Conservation (phyloP, 2,797 vertebrate genomes). For the Allobates femoralis region DNA sequence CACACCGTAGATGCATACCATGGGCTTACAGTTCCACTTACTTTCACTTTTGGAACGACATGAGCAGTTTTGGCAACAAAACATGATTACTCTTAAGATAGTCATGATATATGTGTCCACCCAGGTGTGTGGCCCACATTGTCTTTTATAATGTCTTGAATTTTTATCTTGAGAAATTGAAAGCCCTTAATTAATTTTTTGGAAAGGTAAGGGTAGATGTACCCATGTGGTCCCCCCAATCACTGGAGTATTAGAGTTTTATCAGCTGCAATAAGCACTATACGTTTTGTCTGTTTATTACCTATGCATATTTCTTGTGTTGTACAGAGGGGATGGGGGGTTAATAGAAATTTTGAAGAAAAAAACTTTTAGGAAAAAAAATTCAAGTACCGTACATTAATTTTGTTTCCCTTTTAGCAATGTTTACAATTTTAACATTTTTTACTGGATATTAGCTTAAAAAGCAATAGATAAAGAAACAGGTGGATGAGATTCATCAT, state of each 20-base stretch:
- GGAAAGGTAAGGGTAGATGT: too few relatives aligned
- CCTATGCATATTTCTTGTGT: constrained; percentile 83
- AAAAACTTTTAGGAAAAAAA: neutral
- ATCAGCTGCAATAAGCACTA: constrained; percentile 82
- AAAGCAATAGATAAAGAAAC: neutral
- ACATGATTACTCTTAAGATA: too few relatives aligned
- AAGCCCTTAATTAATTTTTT: too few relatives aligned
- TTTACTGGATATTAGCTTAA: neutral
- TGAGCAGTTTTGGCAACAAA: too few relatives aligned
- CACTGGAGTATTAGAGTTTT: neutral
- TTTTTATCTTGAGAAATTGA: too few relatives aligned
- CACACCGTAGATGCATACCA: neutral
- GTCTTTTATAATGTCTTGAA: neutral
- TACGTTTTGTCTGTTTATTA: constrained; percentile 77
- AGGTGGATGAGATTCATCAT: neutral
- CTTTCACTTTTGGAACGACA: neutral
- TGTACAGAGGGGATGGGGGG: neutral
- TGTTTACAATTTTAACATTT: neutral
- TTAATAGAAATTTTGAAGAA: constrained; percentile 8
- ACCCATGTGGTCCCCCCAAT: neutral
- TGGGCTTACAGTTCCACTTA: neutral
- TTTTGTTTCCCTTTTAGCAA: neutral
- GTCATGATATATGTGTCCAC: too few relatives aligned
- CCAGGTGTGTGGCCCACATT: too few relatives aligned
- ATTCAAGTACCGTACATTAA: neutral